phyloP scores from a whole-genome alignment of 2,888 invertebrate genomes.

The Brachypterus glaber region DNA sequence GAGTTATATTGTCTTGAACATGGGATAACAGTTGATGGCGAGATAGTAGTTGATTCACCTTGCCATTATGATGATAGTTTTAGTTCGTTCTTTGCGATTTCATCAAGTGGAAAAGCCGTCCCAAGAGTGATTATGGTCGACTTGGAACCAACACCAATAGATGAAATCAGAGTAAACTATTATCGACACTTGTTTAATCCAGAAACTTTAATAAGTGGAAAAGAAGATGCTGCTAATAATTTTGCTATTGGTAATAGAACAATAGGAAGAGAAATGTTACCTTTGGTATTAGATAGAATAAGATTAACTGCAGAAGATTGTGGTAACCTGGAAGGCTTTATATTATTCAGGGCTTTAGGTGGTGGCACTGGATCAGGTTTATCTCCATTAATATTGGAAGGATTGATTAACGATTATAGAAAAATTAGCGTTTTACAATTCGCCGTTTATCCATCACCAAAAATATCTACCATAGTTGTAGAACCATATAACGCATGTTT shows the following conservation, averaged over 20 bases:
- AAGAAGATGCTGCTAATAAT: conserved; percentile 81
- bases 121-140: conserved; percentile 80
- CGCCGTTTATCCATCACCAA: conserved; percentile 77
- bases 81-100: conserved; percentile 48
- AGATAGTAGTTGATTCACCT: conserved; percentile 22
- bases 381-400: conserved; percentile 57
- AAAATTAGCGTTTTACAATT: conserved; percentile 59
- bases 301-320: conserved; percentile 57
- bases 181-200: conserved; percentile 59
- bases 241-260: conserved; percentile 74
- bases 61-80: conserved; percentile 33
- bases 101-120: conserved; percentile 62
- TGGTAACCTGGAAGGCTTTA: conserved; percentile 51
- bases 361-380: conserved; percentile 75
- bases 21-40: conserved; percentile 43
- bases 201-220: conserved; percentile 60
- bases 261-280: conserved; percentile 66
- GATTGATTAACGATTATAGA: conserved; percentile 52
- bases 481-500: conserved; percentile 70
- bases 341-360: conserved; percentile 60
- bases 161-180: conserved; percentile 38
- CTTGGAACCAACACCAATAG: conserved; percentile 80
- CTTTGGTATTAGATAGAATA: conserved; percentile 61
- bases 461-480: conserved; percentile 63
- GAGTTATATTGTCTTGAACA: conserved; percentile 71